Base-by-base conservation (phyloP, 2,888 invertebrate species). In the Orchesella flavescens region DNA sequence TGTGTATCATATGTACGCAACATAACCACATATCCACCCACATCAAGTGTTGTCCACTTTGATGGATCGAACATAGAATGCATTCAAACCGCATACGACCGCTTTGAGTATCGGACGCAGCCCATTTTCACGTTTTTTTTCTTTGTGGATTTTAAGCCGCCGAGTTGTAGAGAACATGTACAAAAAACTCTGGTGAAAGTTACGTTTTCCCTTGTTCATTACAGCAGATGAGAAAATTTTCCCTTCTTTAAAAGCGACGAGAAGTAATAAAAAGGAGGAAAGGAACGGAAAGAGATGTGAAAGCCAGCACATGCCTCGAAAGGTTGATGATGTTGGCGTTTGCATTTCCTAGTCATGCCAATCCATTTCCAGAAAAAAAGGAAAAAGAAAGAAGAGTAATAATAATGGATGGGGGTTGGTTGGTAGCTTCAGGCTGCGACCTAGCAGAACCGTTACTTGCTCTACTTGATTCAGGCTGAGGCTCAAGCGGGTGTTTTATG, bases 361-460 rank as follows among this genome's bases (percentile, higher is more conserved):
- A 72, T 79, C 61, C 65, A 65, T 79, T 79, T 72, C 65, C 55
- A 43, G 19, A 44, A 34, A 49, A 44, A 55, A 49, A 71, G 21
- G 19, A 44, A 34, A 49, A 44, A 55, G 63, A 71, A 65, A 79
- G 72, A 72, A 59, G 61, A 43, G 49, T 69, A 69, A 66, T 66
- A 66, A 78, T 78, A 78, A 78, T 78, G 77, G 77, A 78, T 78
- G 77, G 61, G 75, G n/a, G 53, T n/a, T 21, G n/a, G 53, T n/a
- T 21, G 46, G 77, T 78, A 59, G 77, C 77, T 78, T 9, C 68
- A 69, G 77, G 77, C 69, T 61, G 57, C 49, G 61, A 61, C 61
- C 61, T 61, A 24, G 34, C n/a, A 23, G 66, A 68, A 55, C 57
- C 57, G 66, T 44, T 68, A 68, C 55, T 66, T 68, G 43, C 66